Evolutionary conservation across 2,113 vertebrate species (phyloP).

Genomic region (Mustelus asterias): DNA sequence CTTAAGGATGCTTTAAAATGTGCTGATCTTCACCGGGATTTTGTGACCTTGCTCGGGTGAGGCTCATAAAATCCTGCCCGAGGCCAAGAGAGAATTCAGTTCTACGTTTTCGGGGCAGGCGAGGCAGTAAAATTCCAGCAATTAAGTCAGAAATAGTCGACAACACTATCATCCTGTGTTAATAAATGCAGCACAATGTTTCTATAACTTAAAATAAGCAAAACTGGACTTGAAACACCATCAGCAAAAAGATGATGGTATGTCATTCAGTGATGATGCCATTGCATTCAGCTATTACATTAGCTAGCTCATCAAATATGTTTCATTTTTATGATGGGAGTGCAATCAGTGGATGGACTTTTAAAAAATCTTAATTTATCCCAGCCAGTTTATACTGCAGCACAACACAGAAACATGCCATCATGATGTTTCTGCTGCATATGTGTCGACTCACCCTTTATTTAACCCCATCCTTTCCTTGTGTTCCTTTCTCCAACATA

Average conservation of each 20-base stretch:
- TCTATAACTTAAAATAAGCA: neutral
- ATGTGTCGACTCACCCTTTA: neutral
- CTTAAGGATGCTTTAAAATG: neutral
- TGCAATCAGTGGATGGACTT: neutral
- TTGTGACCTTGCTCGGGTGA: no score
- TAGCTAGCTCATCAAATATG: neutral
- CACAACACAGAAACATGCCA: neutral
- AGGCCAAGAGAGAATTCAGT: no score
- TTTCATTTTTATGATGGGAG: neutral
- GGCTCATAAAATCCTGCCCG: no score
- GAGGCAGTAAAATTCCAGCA: no score
- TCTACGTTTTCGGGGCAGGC: no score
- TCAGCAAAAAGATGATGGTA: neutral
- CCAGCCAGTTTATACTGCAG: neutral
- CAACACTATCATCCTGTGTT: neutral
- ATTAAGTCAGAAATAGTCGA: neutral
- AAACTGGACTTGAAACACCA: neutral
- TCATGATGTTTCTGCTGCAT: neutral
- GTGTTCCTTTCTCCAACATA: neutral
- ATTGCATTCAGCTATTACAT: neutral
- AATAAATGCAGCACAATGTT: neutral
- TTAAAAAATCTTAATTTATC: neutral
- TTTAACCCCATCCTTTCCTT: neutral
- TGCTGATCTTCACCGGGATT: neutral
- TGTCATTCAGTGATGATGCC: neutral